A percentile compares a stretch with the other conserved stretches of the same genome.
Conservation (phyloP, 2,113 vertebrate genomes). For the Azemiops feae region DNA sequence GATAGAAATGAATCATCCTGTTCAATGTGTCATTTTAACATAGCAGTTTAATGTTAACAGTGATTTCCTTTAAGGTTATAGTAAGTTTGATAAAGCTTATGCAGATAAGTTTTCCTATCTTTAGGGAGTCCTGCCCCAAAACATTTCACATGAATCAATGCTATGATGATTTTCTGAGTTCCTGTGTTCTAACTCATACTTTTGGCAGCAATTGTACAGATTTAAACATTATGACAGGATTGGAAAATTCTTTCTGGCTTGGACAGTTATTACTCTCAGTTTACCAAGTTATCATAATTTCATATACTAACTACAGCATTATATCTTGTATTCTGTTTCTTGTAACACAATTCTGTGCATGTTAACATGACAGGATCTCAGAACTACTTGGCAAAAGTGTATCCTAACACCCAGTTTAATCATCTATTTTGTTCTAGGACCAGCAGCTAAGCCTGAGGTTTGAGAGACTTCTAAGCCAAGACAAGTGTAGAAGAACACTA, state of each 20-base stretch:
- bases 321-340: not conserved
- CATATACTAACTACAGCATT: not conserved
- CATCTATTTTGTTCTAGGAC: not conserved
- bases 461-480: not conserved
- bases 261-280: not conserved
- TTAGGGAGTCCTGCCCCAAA: not conserved
- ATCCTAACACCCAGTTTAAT: not conserved
- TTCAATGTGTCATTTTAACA: not conserved
- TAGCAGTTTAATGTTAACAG: not conserved
- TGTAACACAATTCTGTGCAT: not conserved
- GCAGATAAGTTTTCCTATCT: not conserved
- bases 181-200: not conserved
- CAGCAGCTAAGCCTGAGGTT: not conserved
- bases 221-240: not conserved
- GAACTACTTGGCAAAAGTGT: not conserved
- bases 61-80: not conserved
- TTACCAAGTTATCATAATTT: not conserved
- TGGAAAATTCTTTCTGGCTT: not conserved
- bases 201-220: not conserved
- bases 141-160: not conserved
- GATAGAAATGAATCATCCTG: not conserved
- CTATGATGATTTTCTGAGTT: not conserved
- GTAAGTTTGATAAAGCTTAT: not conserved
- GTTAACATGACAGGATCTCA: not conserved
- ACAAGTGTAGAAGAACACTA: not conserved